phyloP scores from a whole-genome alignment of 1,140 invertebrate genomes.

The Psix sp. region DNA sequence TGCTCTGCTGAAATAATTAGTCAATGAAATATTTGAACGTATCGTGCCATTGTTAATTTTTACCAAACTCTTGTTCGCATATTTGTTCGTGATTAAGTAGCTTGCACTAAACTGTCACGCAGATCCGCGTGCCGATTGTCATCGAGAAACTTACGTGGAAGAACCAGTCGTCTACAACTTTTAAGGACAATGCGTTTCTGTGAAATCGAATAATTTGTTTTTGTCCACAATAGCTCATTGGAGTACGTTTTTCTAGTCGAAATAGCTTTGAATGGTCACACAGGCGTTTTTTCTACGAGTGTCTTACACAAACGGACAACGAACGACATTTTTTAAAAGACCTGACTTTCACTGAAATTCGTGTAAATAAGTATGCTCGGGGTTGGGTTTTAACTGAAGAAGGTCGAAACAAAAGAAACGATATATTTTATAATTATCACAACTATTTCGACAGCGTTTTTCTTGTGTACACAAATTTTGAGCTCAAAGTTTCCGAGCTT shows the following conservation, averaged over 20 bases:
- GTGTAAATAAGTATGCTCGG: constrained; percentile 23
- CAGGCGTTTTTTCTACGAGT: constrained; percentile 54
- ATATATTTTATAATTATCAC: constrained; percentile 5
- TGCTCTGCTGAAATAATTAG: constrained; percentile 18
- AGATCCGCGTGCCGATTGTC: background rate
- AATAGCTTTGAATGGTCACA: constrained; percentile 39
- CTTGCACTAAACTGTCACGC: constrained; percentile 18
- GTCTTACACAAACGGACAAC: constrained; percentile 67
- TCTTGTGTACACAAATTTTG: constrained; percentile 7
- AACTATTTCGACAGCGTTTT: constrained; percentile 5
- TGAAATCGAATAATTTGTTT: constrained; percentile 18
- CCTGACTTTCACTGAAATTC: constrained; percentile 37
- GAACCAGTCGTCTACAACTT: no score
- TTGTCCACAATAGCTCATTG: constrained; percentile 23
- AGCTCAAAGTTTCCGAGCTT: no score
- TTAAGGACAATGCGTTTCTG: constrained; percentile 1
- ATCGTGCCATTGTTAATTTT: constrained; percentile 31
- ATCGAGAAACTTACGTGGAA: no score
- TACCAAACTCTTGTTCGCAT: constrained; percentile 29
- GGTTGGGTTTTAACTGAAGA: constrained; percentile 27
- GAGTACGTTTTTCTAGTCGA: constrained; percentile 52
- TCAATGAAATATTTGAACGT: constrained; percentile 14
- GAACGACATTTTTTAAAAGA: constrained; percentile 52
- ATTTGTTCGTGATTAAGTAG: constrained; percentile 28
- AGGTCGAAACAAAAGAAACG: constrained; percentile 9